Percentiles rank a stretch among this genome's conserved stretches.
phyloP scores from a whole-genome alignment of 2,113 vertebrate species.

The Seriola quinqueradiata region DNA sequence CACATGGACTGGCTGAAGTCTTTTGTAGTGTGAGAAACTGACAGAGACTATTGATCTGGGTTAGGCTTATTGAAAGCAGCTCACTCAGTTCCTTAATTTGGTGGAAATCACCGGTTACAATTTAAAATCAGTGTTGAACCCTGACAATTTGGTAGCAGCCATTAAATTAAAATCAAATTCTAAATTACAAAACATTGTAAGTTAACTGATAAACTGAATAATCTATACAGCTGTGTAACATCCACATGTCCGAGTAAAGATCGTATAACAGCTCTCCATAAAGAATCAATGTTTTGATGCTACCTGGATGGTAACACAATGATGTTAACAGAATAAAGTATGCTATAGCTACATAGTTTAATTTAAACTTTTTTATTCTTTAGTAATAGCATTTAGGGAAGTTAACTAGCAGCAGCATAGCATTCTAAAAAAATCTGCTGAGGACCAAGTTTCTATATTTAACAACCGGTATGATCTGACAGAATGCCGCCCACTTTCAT shows the following conservation, averaged over 20 bases:
- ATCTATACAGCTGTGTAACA: background rate
- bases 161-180: background rate
- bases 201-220: background rate
- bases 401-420: background rate
- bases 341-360: background rate
- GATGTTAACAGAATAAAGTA: background rate
- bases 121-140: background rate
- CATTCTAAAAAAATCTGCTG: no score
- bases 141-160: no score
- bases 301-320: background rate
- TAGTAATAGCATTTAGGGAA: background rate
- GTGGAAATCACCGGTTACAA: background rate
- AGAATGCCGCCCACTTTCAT: constrained; percentile 34
- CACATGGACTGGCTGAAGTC: constrained; percentile 14
- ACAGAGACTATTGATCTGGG: constrained; percentile 14
- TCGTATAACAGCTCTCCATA: background rate
- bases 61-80: background rate
- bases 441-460: background rate
- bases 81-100: background rate
- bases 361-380: background rate
- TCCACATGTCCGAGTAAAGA: background rate
- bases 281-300: background rate
- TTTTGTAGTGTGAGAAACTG: constrained; percentile 39
- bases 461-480: constrained; percentile 30
- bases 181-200: background rate